Conservation (phyloP, 2,113 vertebrate genomes). For the Urocitellus parryii region DNA sequence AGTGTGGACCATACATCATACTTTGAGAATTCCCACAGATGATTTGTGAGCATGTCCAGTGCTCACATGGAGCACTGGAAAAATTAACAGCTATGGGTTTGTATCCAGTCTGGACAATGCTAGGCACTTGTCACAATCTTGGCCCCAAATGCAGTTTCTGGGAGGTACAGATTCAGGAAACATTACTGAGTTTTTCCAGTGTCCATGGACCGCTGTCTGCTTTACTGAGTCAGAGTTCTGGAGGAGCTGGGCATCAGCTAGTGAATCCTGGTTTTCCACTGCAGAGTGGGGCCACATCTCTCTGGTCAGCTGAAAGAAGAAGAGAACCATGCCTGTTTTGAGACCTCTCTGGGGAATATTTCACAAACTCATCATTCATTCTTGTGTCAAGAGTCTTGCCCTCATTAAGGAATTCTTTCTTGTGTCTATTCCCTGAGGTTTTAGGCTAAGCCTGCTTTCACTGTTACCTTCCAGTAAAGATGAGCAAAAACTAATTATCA, state of each 20-base stretch:
- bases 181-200: slow-evolving; percentile 41
- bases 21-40: slow-evolving; percentile 49
- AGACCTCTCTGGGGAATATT: slow-evolving; percentile 25
- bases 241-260: background rate
- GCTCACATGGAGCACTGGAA: background rate
- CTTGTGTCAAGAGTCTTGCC: background rate
- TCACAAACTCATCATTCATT: slow-evolving; percentile 36
- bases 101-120: slow-evolving; percentile 31
- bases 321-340: background rate
- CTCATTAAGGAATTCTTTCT: slow-evolving; percentile 9
- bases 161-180: background rate
- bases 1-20: slow-evolving; percentile 12
- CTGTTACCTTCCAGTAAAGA: background rate
- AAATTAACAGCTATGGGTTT: slow-evolving; percentile 41
- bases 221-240: slow-evolving; percentile 26
- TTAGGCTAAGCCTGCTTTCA: background rate
- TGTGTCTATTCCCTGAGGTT: background rate
- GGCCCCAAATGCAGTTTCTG: background rate
- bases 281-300: background rate
- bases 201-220: background rate
- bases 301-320: background rate
- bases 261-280: background rate
- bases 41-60: background rate
- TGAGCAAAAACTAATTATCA: background rate
- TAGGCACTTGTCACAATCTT: slow-evolving; percentile 59